phyloP scores from a whole-genome alignment of 2,797 vertebrate genomes.

The Carcharodon carcharias region DNA sequence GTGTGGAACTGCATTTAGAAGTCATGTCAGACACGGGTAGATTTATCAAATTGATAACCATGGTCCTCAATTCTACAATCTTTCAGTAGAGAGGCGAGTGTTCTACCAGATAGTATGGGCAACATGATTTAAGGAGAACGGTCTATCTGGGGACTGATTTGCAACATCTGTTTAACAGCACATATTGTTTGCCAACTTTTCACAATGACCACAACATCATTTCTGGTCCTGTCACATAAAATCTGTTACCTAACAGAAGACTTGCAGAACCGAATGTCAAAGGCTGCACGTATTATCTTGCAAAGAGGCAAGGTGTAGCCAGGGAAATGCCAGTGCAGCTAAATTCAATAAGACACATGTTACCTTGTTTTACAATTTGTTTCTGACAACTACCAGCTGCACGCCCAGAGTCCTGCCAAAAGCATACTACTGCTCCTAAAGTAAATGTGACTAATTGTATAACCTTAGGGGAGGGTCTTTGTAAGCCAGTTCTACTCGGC shows the following conservation, averaged over 20 bases:
- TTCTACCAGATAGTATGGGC: neutral
- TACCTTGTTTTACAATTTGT: constrained; percentile 37
- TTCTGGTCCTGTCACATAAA: constrained; percentile 39
- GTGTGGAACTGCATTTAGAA: neutral
- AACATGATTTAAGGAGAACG: neutral
- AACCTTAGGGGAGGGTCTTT: constrained; percentile 32
- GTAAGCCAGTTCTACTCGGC: neutral
- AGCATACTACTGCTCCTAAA: neutral
- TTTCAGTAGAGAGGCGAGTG: neutral
- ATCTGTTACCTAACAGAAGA: constrained; percentile 20
- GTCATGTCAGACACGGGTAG: neutral
- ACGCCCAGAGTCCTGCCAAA: constrained; percentile 28
- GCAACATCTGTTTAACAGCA: constrained; percentile 15
- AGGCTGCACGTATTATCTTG: constrained; percentile 39
- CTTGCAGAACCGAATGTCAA: constrained; percentile 42
- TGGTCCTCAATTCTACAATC: neutral
- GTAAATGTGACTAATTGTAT: constrained; percentile 28
- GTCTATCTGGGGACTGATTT: neutral
- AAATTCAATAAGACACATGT: constrained; percentile 37
- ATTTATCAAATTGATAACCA: neutral
- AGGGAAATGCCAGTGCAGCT: constrained; percentile 42
- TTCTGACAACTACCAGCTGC: constrained; percentile 39
- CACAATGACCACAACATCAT: constrained; percentile 31
- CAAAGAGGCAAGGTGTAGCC: constrained; percentile 35
- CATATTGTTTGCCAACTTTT: constrained; percentile 26